phyloP scores from a whole-genome alignment of 2,113 vertebrate genomes.

The Actenoides lindsayi region DNA sequence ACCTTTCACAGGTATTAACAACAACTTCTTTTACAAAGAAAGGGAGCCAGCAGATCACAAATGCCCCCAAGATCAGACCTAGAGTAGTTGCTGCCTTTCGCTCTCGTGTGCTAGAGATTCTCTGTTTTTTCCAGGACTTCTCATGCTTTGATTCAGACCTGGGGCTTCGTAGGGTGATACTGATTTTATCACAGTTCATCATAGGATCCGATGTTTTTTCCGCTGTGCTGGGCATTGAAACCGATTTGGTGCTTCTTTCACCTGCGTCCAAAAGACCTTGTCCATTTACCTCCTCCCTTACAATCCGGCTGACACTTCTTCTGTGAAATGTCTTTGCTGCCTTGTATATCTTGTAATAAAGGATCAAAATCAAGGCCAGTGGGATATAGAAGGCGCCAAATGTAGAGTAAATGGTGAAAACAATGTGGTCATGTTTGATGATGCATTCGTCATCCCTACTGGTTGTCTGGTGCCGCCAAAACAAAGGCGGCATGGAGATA shows the following conservation, averaged over 20 bases:
- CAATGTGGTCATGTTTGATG: constrained; percentile 93
- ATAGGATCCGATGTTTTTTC: constrained; percentile 93
- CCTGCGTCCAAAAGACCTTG: constrained; percentile 84
- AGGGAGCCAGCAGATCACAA: constrained; percentile 97
- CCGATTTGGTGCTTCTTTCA: constrained; percentile 81
- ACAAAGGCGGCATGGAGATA: constrained; percentile 91
- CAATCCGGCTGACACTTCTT: constrained; percentile 85
- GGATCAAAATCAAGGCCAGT: constrained; percentile 91
- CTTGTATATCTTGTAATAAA: constrained; percentile 98
- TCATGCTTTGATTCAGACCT: constrained; percentile 81
- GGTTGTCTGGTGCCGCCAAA: constrained; percentile 88
- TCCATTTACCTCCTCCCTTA: constrained; percentile 88
- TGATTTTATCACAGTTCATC: constrained; percentile 85
- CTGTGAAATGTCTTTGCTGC: constrained; percentile 94
- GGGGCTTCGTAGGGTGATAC: constrained; percentile 73
- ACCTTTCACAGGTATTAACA: constrained; percentile 89
- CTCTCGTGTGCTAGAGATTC: constrained; percentile 91
- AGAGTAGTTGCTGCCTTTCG: constrained; percentile 92
- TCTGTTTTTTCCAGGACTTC: constrained; percentile 86
- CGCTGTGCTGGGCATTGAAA: constrained; percentile 76
- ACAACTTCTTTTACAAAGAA: constrained; percentile 98
- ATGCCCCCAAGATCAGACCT: constrained; percentile 95
- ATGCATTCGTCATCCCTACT: constrained; percentile 88
- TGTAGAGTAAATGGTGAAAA: constrained; percentile 92
- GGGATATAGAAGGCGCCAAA: constrained; percentile 98